Conservation (phyloP, 2,113 vertebrate genomes). For the Tretioscincus oriximinensis region DNA sequence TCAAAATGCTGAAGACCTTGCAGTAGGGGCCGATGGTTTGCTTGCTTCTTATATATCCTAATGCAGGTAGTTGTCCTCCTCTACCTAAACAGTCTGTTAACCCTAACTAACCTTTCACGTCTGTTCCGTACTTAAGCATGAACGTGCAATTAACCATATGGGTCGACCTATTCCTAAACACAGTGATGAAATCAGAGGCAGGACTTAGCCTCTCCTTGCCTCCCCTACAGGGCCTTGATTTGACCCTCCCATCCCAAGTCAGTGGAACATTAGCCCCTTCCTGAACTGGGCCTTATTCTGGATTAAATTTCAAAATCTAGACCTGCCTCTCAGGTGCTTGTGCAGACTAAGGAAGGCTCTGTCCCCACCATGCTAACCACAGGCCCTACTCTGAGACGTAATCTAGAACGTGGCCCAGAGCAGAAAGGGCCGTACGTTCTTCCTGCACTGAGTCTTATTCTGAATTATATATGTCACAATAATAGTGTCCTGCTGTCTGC, state of each 20-base stretch:
- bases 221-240: neutral
- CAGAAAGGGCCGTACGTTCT: too few relatives aligned
- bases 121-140: neutral
- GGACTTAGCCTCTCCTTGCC: neutral
- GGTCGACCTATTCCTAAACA: neutral
- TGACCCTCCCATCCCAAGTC: neutral
- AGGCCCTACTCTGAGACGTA: too few relatives aligned
- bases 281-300: too few relatives aligned
- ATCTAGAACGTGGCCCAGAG: too few relatives aligned
- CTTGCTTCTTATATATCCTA: neutral
- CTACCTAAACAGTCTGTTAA: slow-evolving; percentile 64
- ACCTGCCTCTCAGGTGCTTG: too few relatives aligned
- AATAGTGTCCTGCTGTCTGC: too few relatives aligned
- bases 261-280: too few relatives aligned
- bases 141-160: neutral
- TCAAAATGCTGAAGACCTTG: neutral
- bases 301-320: too few relatives aligned
- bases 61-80: slow-evolving; percentile 3
- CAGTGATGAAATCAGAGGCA: neutral
- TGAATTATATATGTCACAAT: too few relatives aligned
- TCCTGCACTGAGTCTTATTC: too few relatives aligned
- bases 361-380: too few relatives aligned
- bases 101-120: slow-evolving; percentile 10
- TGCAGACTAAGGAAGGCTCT: too few relatives aligned
- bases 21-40: neutral